Percentiles rank a stretch among this genome's conserved stretches.
Conservation (phyloP, 2,113 vertebrate species). For the Indicator indicator region DNA sequence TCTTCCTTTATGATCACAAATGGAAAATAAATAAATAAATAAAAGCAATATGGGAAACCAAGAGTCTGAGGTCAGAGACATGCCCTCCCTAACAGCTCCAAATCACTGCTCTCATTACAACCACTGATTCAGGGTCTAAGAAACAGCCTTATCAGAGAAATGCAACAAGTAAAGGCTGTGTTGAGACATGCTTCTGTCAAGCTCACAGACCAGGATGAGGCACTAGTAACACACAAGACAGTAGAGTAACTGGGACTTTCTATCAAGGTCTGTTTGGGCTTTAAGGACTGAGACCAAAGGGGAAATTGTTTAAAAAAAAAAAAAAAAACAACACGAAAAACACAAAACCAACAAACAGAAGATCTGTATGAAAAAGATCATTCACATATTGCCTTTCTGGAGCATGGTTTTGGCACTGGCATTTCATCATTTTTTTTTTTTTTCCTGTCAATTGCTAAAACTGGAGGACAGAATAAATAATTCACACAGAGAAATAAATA, state of each 20-base stretch:
- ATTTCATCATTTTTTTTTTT: background rate
- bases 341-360: background rate
- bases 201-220: background rate
- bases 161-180: background rate
- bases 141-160: background rate
- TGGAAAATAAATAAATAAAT: background rate
- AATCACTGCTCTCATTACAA: background rate
- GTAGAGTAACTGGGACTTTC: background rate
- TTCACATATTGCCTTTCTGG: background rate
- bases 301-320: too few relatives aligned
- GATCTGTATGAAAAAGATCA: background rate
- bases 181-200: background rate
- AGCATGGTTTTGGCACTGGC: background rate
- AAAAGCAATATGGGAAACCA: background rate
- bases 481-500: constrained; percentile 47
- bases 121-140: background rate
- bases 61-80: background rate
- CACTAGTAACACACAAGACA: background rate
- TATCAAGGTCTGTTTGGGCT: background rate
- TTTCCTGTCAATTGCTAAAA: background rate
- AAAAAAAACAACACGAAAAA: too few relatives aligned
- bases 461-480: constrained; percentile 14
- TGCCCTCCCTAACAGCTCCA: background rate
- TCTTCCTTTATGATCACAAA: constrained; percentile 10
- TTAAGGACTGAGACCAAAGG: background rate